phyloP scores from a whole-genome alignment of 1,140 invertebrate genomes.

The Archivesica marissinica region DNA sequence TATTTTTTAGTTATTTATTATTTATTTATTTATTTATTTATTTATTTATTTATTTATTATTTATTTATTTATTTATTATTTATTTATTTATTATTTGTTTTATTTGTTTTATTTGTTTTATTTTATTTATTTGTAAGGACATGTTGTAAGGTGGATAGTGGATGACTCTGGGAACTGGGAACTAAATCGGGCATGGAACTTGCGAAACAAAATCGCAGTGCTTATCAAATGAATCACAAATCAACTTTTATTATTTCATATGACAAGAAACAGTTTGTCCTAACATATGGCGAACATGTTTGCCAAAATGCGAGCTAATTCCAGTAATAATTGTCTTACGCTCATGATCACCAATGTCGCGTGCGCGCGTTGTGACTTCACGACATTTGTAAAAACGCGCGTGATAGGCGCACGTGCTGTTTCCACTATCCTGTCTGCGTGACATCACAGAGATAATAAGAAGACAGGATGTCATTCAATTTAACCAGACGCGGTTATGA shows the following conservation, averaged over 20 bases:
- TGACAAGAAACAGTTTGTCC: slow-evolving; percentile 40
- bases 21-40: too few relatives aligned
- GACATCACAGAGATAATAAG: background rate
- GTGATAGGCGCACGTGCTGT: slow-evolving; percentile 5
- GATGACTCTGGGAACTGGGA: too few relatives aligned
- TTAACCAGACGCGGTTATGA: slow-evolving; percentile 22
- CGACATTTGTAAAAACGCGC: background rate
- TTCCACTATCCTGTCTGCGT: slow-evolving; percentile 28
- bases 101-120: too few relatives aligned
- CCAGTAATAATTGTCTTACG: slow-evolving; percentile 32
- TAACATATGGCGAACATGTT: slow-evolving; percentile 50
- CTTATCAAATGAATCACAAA: slow-evolving; percentile 7
- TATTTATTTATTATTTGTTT: too few relatives aligned
- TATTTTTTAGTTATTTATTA: too few relatives aligned
- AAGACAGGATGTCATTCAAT: slow-evolving; percentile 50
- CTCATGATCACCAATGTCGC: background rate
- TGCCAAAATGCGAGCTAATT: background rate
- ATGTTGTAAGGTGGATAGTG: too few relatives aligned
- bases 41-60: too few relatives aligned
- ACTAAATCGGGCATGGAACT: too few relatives aligned
- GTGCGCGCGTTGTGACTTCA: slow-evolving; percentile 30
- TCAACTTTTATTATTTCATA: slow-evolving; percentile 12
- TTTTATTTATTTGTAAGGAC: too few relatives aligned
- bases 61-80: too few relatives aligned
- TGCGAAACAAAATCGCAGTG: background rate